These are phyloP conservation scores for Limenitis camilla DNA, from an alignment of 2,888 invertebrate species.

Conservation along the genomic window DNA sequence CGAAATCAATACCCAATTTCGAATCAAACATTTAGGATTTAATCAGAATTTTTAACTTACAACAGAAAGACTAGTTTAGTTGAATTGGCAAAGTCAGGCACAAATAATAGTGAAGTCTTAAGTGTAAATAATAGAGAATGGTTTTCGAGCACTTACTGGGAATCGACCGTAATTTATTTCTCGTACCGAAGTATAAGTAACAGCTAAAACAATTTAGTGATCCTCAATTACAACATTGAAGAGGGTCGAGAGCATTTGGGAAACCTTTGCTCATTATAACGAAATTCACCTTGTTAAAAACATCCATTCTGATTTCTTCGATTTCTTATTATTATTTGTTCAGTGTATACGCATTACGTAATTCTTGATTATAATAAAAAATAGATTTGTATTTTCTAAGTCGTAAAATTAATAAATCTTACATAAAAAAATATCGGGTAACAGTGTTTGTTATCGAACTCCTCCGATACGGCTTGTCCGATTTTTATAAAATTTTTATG, in stretches of 20 bases:
- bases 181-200: constrained; percentile 43
- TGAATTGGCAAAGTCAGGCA: constrained; percentile 16
- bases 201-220: constrained; percentile 51
- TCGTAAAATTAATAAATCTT: too few species aligned
- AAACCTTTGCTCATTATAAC: constrained; percentile 23
- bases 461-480: too few species aligned
- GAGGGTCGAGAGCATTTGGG: constrained; percentile 21
- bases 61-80: too few species aligned
- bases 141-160: constrained; percentile 40
- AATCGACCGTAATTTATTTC: constrained; percentile 53
- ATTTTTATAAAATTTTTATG: too few species aligned
- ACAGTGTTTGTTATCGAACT: too few species aligned
- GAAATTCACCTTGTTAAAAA: constrained; percentile 22
- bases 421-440: too few species aligned
- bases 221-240: constrained; percentile 41
- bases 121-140: constrained; percentile 41
- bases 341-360: too few species aligned
- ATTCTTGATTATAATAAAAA: too few species aligned
- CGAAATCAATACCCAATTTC: too few species aligned
- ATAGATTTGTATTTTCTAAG: too few species aligned
- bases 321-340: not conserved
- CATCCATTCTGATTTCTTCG: constrained; percentile 1
- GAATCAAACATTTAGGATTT: too few species aligned
- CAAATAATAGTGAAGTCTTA: constrained; percentile 26
- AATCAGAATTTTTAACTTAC: too few species aligned